These are phyloP conservation scores for Beroe ovata DNA, from an alignment of 37 sponge, comb jelly and placozoan species.

Conservation along the genomic window DNA sequence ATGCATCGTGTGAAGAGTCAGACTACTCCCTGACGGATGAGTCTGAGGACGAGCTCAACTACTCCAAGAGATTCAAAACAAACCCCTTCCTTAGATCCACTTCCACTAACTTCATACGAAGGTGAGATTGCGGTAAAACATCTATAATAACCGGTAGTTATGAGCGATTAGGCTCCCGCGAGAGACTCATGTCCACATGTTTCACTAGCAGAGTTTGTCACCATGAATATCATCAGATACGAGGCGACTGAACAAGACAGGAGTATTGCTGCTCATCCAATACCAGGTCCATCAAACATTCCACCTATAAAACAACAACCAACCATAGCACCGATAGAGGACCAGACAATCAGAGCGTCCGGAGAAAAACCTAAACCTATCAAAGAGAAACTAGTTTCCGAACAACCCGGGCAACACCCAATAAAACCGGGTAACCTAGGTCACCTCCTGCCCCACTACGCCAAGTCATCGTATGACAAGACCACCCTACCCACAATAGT, in stretches of 20 bases:
- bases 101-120: background rate
- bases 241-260: no score
- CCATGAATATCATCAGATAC: no score
- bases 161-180: no score
- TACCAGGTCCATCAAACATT: no score
- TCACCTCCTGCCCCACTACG: background rate
- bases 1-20: background rate
- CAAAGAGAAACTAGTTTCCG: no score
- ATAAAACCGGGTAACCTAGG: background rate
- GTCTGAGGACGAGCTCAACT: conserved; percentile 1
- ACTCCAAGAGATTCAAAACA: conserved; percentile 23
- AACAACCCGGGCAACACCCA: background rate
- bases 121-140: no score
- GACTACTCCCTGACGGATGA: no score
- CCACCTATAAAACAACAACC: background rate
- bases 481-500: background rate
- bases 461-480: conserved; percentile 8
- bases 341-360: background rate
- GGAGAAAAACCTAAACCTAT: background rate
- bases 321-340: background rate
- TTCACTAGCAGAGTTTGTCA: no score
- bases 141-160: no score
- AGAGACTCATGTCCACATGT: no score
- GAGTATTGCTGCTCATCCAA: no score
- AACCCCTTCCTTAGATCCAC: conserved; percentile 9